Evolutionary conservation across 2,888 invertebrate species (phyloP).

Genomic region (Microplitis manilae): DNA sequence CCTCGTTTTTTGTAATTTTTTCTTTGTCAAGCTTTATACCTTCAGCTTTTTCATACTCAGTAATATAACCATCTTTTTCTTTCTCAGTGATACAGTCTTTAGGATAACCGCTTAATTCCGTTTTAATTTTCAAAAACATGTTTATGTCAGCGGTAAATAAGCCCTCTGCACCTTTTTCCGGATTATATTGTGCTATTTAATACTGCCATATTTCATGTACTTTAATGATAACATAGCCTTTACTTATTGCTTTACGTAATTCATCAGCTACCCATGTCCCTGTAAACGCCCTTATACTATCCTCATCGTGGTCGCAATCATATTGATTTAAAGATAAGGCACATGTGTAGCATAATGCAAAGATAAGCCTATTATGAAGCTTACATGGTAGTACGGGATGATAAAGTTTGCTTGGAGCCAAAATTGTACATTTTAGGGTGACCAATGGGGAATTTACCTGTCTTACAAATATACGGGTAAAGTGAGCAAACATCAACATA

Average conservation of each 20-base stretch:
- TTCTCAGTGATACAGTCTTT: slow-evolving; percentile 31
- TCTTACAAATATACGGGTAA: slow-evolving; percentile 53
- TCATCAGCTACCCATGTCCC: too few species aligned
- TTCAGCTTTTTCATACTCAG: slow-evolving; percentile 45
- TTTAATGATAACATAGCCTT: too few species aligned
- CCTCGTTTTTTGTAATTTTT: slow-evolving; percentile 53
- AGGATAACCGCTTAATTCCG: too few species aligned
- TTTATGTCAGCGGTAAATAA: too few species aligned
- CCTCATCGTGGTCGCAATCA: not conserved
- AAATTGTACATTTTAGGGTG: slow-evolving; percentile 36
- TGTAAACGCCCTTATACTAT: not conserved
- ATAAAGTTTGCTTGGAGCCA: slow-evolving; percentile 51
- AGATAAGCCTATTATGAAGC: slow-evolving; percentile 55
- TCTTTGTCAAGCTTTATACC: slow-evolving; percentile 49
- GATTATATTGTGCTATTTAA: too few species aligned
- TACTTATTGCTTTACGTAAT: too few species aligned
- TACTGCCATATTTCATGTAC: too few species aligned
- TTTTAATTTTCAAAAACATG: too few species aligned
- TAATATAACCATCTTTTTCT: slow-evolving; percentile 17
- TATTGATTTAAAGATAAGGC: too few species aligned
- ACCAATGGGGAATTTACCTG: too few species aligned
- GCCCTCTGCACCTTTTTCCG: too few species aligned
- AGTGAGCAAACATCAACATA: too few species aligned
- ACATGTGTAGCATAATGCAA: not conserved
- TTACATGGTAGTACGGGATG: slow-evolving; percentile 58